These are phyloP conservation scores for Sarcophaga variegata DNA, from an alignment of 2,888 invertebrate genomes.

Conservation along the genomic window DNA sequence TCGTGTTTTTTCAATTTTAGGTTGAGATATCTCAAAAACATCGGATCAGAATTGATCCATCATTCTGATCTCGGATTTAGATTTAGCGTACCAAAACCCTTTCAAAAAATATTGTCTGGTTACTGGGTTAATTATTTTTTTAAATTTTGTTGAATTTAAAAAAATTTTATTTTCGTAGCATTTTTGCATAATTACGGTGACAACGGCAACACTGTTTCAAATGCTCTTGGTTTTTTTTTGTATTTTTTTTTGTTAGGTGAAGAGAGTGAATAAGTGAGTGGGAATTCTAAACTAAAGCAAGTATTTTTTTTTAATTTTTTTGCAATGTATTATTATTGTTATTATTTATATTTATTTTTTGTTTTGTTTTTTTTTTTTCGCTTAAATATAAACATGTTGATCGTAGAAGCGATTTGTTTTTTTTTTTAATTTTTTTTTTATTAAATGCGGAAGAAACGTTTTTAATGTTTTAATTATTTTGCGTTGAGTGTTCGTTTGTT, in stretches of 20 bases:
- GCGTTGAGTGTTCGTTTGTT: constrained; percentile 52
- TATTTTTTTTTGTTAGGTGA: neutral
- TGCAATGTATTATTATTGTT: constrained; percentile 30
- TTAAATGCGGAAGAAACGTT: constrained; percentile 53
- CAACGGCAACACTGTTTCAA: too few species aligned
- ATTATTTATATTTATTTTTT: constrained; percentile 30
- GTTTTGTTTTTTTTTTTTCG: neutral
- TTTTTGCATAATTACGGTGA: too few species aligned
- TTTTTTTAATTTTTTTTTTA: constrained; percentile 26
- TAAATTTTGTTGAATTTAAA: too few species aligned
- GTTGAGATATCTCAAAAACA: too few species aligned
- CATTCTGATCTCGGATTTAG: too few species aligned
- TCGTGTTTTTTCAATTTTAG: too few species aligned
- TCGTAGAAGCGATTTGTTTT: constrained; percentile 29
- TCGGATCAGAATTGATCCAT: too few species aligned
- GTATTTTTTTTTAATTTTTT: constrained; percentile 41
- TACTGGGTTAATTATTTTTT: too few species aligned
- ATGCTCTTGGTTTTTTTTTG: too few species aligned
- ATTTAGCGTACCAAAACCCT: too few species aligned
- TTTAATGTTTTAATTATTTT: constrained; percentile 50
- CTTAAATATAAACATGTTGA: constrained; percentile 37
- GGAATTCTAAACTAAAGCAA: constrained; percentile 32
- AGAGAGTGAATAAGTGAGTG: constrained; percentile 21
- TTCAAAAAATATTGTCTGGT: too few species aligned
- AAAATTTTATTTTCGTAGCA: too few species aligned